Base-by-base conservation (phyloP, 2,797 vertebrate genomes). In the Acanthis flammea region DNA sequence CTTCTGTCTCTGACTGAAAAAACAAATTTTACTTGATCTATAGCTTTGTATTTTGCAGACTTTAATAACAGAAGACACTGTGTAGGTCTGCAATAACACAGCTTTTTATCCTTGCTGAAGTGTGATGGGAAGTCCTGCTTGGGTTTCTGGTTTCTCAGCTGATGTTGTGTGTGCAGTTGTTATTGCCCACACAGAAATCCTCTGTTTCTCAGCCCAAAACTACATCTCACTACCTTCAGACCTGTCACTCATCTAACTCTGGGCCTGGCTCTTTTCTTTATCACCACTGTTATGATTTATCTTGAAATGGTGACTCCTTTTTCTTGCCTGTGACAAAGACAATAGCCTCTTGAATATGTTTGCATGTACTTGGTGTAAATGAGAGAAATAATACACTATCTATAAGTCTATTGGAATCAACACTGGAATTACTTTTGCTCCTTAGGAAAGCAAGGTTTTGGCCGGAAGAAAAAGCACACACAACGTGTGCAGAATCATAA, bases 81-180 rank as follows among this genome's bases (percentile, higher is more conserved):
- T 95, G 12, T 74, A 66, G 92, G 42, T 94, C 87, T 92, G 80
- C 77, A 95, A 31, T 86, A 96, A 97, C 87, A 84, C 19, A 14
- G 39, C n/a, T 83, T 94, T 92, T 76, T 85, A 86, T 78, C 71
- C 84, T 51, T 88, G 51, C 77, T 74, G 0, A 91, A 65, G 42
- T 91, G 47, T 39, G 41, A 6, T 24, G 62, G 67, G 54, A 72
- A 68, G 66, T 92, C 63, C 81, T 92, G 19, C 25, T 66, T 85
- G 23, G n/a, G 19, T 92, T 86, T 82, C 88, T 92, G 48, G 63
- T 75, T 95, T 97, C 93, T 87, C 65, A 73, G n/a, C 39, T 87
- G 63, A 60, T 60, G 60, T 67, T 92, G n/a, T 30, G 24, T 44
- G 12, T 58, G 61, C 45, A 45, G 33, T 57, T 33, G 4, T 31